Percentiles rank a stretch among this genome's conserved stretches.
Evolutionary conservation across 2,888 invertebrate species (phyloP).

Genomic region (Pimpla rufipes): DNA sequence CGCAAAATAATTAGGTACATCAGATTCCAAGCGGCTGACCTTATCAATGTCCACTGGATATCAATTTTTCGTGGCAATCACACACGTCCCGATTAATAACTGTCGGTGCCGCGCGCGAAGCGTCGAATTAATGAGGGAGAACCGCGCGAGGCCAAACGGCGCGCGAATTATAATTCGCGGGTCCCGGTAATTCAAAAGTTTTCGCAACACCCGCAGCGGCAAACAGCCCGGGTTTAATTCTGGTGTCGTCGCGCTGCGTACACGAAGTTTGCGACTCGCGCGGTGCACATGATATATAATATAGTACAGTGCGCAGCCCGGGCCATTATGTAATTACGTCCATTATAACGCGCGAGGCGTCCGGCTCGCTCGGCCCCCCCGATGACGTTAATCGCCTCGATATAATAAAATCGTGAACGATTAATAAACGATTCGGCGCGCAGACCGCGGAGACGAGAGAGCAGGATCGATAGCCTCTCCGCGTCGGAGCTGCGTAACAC

Average conservation of each 20-base stretch:
- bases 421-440: constrained; percentile 58
- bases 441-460: constrained; percentile 35
- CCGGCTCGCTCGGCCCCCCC: constrained; percentile 18
- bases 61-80: constrained; percentile 27
- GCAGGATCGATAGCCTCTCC: constrained; percentile 24
- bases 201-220: constrained; percentile 41
- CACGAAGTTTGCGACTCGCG: constrained; percentile 31
- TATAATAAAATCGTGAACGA: constrained; percentile 65
- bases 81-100: constrained; percentile 3
- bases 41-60: constrained; percentile 12
- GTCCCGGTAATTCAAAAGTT: constrained; percentile 24
- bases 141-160: background rate
- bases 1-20: background rate
- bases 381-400: constrained; percentile 58
- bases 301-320: background rate
- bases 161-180: background rate
- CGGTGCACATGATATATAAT: background rate
- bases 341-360: constrained; percentile 54
- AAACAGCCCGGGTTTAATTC: constrained; percentile 2
- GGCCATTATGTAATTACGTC: constrained; percentile 64
- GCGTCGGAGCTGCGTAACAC: constrained; percentile 21
- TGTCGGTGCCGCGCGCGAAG: constrained; percentile 3
- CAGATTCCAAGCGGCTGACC: background rate
- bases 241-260: constrained; percentile 27
- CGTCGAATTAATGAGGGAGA: constrained; percentile 20